Base-by-base conservation (phyloP, 2,888 invertebrate genomes). In the Philaethria dido region DNA sequence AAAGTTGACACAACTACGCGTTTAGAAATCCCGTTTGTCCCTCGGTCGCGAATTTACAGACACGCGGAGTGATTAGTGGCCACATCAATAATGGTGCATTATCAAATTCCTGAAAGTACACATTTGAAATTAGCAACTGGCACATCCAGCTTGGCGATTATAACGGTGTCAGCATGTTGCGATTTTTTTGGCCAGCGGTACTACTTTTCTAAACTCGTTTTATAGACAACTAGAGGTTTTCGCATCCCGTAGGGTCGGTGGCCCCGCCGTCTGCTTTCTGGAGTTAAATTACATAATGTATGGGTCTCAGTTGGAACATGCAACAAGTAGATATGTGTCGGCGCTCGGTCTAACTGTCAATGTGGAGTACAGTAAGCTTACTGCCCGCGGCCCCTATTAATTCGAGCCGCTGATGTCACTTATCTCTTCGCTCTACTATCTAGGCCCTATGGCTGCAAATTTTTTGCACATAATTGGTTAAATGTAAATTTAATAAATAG, bases 141-240 rank as follows among this genome's bases (percentile, higher is more conserved):
- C 89, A 88, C 93, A 91, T 91, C 92, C 93, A 91, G 89, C 89
- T 89, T 90, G 93, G 92, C 93, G 91, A 91, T 89, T 90, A 90
- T 93, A 93, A 93, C 93, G 93, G 93, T 93, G 93, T 92, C 93
- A 92, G 91, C 93, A 92, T 93, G 92, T 93, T 92, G 93, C 92
- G 92, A 93, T 93, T 93, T 93, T 93, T 92, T 93, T 93, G 93
- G 93, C 87, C 87, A 92, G 92, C 91, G 93, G 92, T 91, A 90
- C 93, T 92, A 90, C 93, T 92, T 93, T 91, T 91, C 89, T 92
- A 93, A 93, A 93, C 93, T 92, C 91, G 93, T 93, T 93, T 77
- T 92, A 88, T 91, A 91, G 91, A 90, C 90, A 88, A 87, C 91
- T 92, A 92, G 92, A 90, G 89, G 90, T 89, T 91, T 92, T 91